These are phyloP conservation scores for Amiota minor DNA, from an alignment of 2,888 invertebrate species.

Conservation along the genomic window DNA sequence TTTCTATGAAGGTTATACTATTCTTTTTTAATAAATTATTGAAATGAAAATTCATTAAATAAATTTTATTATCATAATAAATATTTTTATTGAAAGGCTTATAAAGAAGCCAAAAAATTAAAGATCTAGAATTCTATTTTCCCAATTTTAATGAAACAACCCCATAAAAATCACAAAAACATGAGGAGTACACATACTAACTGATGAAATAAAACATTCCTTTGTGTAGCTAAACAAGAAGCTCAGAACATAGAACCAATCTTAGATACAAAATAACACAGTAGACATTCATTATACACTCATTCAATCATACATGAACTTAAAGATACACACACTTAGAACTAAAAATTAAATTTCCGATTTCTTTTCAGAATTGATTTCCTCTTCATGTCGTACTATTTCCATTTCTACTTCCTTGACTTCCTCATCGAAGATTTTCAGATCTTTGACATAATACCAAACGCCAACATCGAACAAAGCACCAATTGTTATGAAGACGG, in stretches of 20 bases:
- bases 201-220: slow-evolving; percentile 2
- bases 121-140: too few species aligned
- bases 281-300: slow-evolving; percentile 33
- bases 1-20: too few species aligned
- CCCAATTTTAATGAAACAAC: not conserved
- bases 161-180: slow-evolving; percentile 8
- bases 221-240: not conserved
- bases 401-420: slow-evolving; percentile 70
- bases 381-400: slow-evolving; percentile 70
- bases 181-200: slow-evolving; percentile 3
- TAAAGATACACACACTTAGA: slow-evolving; percentile 20
- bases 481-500: slow-evolving; percentile 79
- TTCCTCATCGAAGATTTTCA: slow-evolving; percentile 81
- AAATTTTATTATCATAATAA: too few species aligned
- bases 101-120: too few species aligned
- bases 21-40: too few species aligned
- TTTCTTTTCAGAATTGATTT: slow-evolving; percentile 67
- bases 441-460: slow-evolving; percentile 81
- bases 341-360: slow-evolving; percentile 66
- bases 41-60: too few species aligned
- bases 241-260: not conserved
- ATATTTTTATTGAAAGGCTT: too few species aligned
- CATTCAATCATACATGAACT: slow-evolving; percentile 30
- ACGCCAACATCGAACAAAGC: slow-evolving; percentile 80
- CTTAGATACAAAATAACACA: slow-evolving; percentile 35